These are phyloP conservation scores for Nymphalis polychloros DNA, from an alignment of 2,888 invertebrate species.

Conservation along the genomic window DNA sequence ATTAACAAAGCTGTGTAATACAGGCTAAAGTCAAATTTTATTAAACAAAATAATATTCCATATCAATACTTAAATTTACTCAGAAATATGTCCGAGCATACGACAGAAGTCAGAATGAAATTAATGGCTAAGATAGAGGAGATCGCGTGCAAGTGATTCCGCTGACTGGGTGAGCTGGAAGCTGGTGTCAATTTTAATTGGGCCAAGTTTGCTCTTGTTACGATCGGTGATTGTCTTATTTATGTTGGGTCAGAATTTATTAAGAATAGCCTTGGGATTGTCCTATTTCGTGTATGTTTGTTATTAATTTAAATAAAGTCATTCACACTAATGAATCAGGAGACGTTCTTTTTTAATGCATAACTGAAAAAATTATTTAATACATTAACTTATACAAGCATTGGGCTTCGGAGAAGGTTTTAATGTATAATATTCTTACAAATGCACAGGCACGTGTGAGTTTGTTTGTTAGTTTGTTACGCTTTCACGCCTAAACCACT, in stretches of 20 bases:
- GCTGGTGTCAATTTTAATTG: conserved; percentile 80
- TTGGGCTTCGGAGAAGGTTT: too few species aligned
- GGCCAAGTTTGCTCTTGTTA: conserved; percentile 68
- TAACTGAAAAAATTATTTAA: too few species aligned
- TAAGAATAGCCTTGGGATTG: conserved; percentile 5
- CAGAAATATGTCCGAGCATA: conserved; percentile 36
- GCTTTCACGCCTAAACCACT: too few species aligned
- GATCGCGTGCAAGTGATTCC: conserved; percentile 77
- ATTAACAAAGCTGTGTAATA: background rate
- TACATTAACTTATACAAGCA: too few species aligned
- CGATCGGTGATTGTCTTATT: conserved; percentile 72
- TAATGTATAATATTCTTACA: too few species aligned
- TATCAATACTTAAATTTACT: conserved; percentile 32
- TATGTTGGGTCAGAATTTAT: conserved; percentile 58
- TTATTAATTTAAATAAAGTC: background rate
- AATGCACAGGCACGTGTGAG: too few species aligned
- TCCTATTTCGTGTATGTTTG: background rate
- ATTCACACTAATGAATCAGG: too few species aligned
- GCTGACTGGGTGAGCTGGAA: conserved; percentile 65
- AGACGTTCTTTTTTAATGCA: too few species aligned
- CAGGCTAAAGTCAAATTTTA: conserved; percentile 9
- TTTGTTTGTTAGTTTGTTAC: too few species aligned
- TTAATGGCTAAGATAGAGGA: conserved; percentile 77
- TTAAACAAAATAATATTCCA: conserved; percentile 8
- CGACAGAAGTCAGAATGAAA: conserved; percentile 58